Evolutionary conservation across 2,113 vertebrate genomes (phyloP).

Genomic region (Silurus meridionalis): DNA sequence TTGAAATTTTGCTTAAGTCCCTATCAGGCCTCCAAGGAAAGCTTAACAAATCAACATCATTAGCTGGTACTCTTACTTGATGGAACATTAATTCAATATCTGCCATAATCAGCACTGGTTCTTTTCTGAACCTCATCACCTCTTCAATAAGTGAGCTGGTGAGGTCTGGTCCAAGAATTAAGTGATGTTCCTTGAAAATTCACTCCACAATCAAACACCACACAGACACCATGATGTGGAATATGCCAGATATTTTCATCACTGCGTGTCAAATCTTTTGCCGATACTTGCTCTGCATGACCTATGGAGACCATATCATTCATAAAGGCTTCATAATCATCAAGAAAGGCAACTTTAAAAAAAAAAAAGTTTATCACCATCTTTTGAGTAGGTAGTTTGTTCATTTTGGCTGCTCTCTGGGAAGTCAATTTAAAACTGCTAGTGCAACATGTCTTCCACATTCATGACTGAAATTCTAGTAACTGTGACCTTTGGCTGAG

Average conservation of each 20-base stretch:
- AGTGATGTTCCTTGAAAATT: neutral
- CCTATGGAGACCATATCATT: too few relatives aligned
- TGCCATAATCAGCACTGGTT: neutral
- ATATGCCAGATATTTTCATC: conserved; percentile 35
- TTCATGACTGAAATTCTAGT: conserved; percentile 17
- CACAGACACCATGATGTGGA: conserved; percentile 32
- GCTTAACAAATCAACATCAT: neutral
- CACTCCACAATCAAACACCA: conserved; percentile 47
- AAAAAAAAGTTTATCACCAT: conserved; percentile 26
- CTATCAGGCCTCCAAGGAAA: neutral
- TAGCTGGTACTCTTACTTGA: neutral
- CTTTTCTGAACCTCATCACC: neutral
- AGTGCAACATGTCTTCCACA: conserved; percentile 29
- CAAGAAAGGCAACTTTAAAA: too few relatives aligned
- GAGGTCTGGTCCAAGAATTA: conserved; percentile 13
- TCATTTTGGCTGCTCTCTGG: conserved; percentile 24
- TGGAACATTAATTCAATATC: neutral
- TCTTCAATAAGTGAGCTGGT: neutral
- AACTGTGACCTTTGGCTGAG: neutral
- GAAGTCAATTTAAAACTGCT: conserved; percentile 42
- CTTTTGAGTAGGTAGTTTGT: conserved; percentile 17
- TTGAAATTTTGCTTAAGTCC: neutral
- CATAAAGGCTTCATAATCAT: too few relatives aligned
- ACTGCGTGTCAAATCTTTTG: neutral
- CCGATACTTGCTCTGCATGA: neutral